Percentiles rank a stretch among this genome's conserved stretches.
phyloP scores from a whole-genome alignment of 1,140 invertebrate species.

The Bacillus rossius region DNA sequence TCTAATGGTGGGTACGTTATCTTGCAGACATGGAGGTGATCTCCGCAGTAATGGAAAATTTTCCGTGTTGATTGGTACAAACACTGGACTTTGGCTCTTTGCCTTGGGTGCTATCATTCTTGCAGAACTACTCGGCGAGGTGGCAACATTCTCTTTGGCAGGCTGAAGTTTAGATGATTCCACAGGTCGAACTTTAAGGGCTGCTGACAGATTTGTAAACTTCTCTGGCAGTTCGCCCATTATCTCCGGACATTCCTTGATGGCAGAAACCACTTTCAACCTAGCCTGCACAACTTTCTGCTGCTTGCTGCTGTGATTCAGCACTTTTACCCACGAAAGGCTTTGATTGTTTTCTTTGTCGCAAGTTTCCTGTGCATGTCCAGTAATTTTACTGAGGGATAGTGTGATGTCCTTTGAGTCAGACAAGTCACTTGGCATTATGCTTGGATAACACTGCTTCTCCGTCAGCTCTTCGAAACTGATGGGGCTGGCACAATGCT shows the following conservation, averaged over 20 bases:
- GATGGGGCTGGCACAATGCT: too few species aligned
- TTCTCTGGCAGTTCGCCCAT: background rate
- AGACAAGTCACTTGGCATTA: conserved; percentile 32
- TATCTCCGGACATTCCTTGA: conserved; percentile 31
- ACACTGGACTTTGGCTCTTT: too few species aligned
- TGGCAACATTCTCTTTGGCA: too few species aligned
- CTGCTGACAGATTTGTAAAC: background rate
- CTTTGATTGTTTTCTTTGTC: conserved; percentile 28
- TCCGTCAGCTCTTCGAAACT: conserved; percentile 25
- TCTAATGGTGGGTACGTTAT: conserved; percentile 29
- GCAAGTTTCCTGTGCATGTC: conserved; percentile 32
- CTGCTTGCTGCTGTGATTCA: conserved; percentile 41
- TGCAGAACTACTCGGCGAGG: too few species aligned
- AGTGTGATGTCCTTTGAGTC: conserved; percentile 39
- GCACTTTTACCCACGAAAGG: conserved; percentile 40
- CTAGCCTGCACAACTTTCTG: conserved; percentile 45
- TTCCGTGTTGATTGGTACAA: too few species aligned
- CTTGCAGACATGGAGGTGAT: background rate
- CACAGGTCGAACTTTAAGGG: background rate
- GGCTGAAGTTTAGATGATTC: background rate
- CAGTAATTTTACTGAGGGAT: conserved; percentile 40
- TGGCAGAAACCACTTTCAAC: conserved; percentile 43
- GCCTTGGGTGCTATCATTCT: too few species aligned
- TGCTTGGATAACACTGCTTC: conserved; percentile 37
- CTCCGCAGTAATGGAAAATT: conserved; percentile 4